A percentile compares a stretch with the other conserved stretches of the same genome.
Conservation (phyloP, 2,888 invertebrate species). For the Parasteatoda lunata region DNA sequence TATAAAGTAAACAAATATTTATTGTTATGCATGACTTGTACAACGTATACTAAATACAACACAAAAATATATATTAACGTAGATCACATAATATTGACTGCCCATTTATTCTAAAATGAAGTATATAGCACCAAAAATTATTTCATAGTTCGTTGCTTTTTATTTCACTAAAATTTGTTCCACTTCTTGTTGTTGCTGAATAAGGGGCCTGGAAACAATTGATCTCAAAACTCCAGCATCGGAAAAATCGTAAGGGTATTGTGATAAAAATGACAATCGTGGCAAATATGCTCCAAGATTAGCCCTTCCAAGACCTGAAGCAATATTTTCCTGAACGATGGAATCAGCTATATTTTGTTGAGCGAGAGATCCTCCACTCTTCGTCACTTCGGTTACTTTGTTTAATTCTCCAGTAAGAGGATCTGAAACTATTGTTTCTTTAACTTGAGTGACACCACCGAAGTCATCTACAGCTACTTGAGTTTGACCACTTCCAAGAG, state of each 20-base stretch:
- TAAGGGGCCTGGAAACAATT: constrained; percentile 37
- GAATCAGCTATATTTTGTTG: constrained; percentile 50
- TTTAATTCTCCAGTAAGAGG: constrained; percentile 31
- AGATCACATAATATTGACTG: constrained; percentile 60
- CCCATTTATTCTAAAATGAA: constrained; percentile 36
- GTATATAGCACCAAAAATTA: constrained; percentile 9
- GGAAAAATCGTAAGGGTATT: constrained; percentile 53
- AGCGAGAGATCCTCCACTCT: constrained; percentile 6
- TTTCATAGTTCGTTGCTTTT: constrained; percentile 36
- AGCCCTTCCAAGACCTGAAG: constrained; percentile 1
- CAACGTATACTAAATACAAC: constrained; percentile 32
- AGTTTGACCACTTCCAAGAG: constrained; percentile 29
- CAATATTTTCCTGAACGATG: constrained; percentile 49
- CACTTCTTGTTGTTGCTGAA: constrained; percentile 41
- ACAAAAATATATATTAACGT: constrained; percentile 25
- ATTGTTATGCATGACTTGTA: constrained; percentile 56
- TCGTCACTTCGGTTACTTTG: constrained; percentile 39
- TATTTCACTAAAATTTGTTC: constrained; percentile 61
- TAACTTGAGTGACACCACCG: constrained; percentile 14
- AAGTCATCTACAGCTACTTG: constrained; percentile 24
- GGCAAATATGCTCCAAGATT: constrained; percentile 24
- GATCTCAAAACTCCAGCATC: constrained; percentile 24
- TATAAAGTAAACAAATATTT: constrained; percentile 16
- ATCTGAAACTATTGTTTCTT: constrained; percentile 16
- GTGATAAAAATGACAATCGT: constrained; percentile 50